Conservation (phyloP, 2,888 invertebrate genomes). For the Orthosia gracilis region DNA sequence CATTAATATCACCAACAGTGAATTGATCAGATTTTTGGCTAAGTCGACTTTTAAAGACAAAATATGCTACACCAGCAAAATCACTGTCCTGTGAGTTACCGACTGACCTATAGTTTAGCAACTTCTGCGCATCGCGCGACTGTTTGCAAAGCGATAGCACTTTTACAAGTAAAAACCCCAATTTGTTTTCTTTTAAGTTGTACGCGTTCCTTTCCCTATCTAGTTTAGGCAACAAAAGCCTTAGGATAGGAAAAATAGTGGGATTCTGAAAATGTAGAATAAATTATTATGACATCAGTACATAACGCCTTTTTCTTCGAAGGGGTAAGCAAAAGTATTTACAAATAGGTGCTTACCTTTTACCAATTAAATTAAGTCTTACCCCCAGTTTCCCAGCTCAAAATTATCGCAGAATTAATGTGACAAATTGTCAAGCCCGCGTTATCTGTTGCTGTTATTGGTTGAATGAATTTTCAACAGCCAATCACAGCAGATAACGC, state of each 20-base stretch:
- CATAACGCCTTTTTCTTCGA: not conserved
- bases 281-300: not conserved
- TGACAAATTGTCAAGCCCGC: too few species aligned
- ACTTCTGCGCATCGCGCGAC: conserved; percentile 84
- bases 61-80: conserved; percentile 95
- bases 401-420: too few species aligned
- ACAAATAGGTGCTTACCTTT: not conserved
- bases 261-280: conserved; percentile 84
- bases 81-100: conserved; percentile 91
- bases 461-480: too few species aligned
- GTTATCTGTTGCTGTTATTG: too few species aligned
- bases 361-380: not conserved
- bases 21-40: conserved; percentile 84
- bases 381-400: too few species aligned
- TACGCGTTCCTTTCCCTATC: conserved; percentile 96
- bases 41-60: conserved; percentile 92
- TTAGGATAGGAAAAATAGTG: conserved; percentile 94
- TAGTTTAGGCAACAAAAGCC: conserved; percentile 94
- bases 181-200: conserved; percentile 95
- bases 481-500: too few species aligned
- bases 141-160: conserved; percentile 94
- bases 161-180: conserved; percentile 94
- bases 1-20: conserved; percentile 94
- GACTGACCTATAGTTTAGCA: conserved; percentile 87
- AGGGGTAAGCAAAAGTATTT: not conserved